Base-by-base conservation (phyloP, 2,113 vertebrate species). In the Eidolon helvum region DNA sequence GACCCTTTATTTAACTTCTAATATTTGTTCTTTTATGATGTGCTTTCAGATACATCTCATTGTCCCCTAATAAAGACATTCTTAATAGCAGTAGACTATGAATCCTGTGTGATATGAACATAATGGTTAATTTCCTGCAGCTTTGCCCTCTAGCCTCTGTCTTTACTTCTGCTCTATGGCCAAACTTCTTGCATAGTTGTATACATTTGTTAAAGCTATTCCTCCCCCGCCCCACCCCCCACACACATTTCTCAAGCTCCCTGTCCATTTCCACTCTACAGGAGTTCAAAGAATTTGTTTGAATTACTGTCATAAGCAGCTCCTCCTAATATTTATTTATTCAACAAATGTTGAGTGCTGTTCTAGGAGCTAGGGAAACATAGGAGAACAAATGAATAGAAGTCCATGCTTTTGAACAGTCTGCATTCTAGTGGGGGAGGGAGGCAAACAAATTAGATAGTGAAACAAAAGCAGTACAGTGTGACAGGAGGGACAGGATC, bases 101-200 rank as follows among this genome's bases (percentile, higher is more conserved):
- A 74, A 63, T 85, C 83, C n/a, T 38, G 6, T 24, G 22, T 59
- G 43, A 74, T 26, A 68, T 28, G 66, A 82, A 59, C 30, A 35
- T 63, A 74, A n/a, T 91, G 83, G 80, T 33, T 79, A 40, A 33
- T 83, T 90, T 88, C 55, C 33, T 66, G 26, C 19, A n/a, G 28
- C 26, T 71, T 65, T 61, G 24, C 35, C 40, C 9, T 66, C 12
- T 19, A 33, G 45, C 4, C 48, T 9, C 35, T 65, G 1, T 71
- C 16, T 59, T 95, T 45, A n/a, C 59, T 82, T 93, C 28, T 93
- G 40, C 16, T 80, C 12, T 79, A 7, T 68, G 75, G 35, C 22
- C 50, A 72, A 45, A n/a, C 12, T 63, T 74, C 12, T 71, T 55
- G 40, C 87, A 66, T 68, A 65, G 16, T 38, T 53, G 11, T 75